Base-by-base conservation (phyloP, 30 jellyfish, hydroid and myxozoan genomes). In the Aurelia aurita region DNA sequence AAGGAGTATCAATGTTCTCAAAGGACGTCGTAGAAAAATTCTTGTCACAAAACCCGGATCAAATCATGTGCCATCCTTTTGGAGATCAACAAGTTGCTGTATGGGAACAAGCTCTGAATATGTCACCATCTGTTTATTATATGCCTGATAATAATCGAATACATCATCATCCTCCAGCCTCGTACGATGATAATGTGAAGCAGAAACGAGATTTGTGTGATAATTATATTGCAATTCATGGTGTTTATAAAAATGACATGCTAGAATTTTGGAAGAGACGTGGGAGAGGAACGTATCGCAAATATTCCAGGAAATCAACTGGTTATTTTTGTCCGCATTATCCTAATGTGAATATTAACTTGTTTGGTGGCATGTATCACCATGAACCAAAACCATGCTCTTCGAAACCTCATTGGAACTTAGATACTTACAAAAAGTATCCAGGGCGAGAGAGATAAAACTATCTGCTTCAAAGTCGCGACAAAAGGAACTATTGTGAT, bases 151-250 rank as follows among this genome's bases (percentile, higher is more conserved):
- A 87, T 26, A 46, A 44, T 25, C 65, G 91, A n/a, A 87, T 87
- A 25, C 96, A 87, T 62, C 96, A 87, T 39, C 65, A 63, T 25
- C 96, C 96, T 1, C 91, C 96, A 27, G 96, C 96, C 5, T 87
- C 96, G 54, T 46, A 70, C 26, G 91, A 71, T 55, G 15, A 32
- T 6, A 20, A 46, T 1, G 11, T 87, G 75, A 78, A 64, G 20
- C 71, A 26, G 26, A 35, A 27, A 18, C 20, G 19, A 27, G 58
- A 78, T 46, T 18, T 87, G 1, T 87, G 96, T 31, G 77, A 80
- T 27, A 58, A 27, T 35, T 87, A 65, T 64, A 87, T 87, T 54
- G 96, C 91, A 11, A 43, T 87, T 19, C 96, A 87, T 39, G 96
- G 96, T 2, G 80, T 87, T 16, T 87, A 77, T 59, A 58, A 46